Percentiles rank a stretch among this genome's conserved stretches.
Conservation (phyloP, 2,797 vertebrate species). For the Threskiornis aethiopicus region DNA sequence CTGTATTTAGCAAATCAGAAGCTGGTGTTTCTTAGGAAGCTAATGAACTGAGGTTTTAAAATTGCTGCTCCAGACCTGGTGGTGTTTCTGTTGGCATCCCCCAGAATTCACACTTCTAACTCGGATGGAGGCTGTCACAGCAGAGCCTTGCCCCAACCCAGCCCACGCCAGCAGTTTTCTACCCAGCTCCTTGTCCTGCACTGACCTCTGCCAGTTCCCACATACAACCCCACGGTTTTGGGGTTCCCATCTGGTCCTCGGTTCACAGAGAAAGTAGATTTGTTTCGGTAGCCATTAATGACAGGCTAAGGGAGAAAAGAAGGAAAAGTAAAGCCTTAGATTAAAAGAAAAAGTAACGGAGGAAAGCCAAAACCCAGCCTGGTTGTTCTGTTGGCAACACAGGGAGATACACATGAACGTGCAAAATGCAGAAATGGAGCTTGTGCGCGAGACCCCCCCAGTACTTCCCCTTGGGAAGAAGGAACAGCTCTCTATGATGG, state of each 20-base stretch:
- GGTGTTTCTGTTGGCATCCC: not conserved
- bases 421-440: not conserved
- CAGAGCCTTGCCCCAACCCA: not conserved
- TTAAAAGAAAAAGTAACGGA: not conserved
- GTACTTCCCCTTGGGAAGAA: not conserved
- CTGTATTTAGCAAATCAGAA: not conserved
- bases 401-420: not conserved
- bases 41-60: not conserved
- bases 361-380: not conserved
- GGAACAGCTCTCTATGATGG: not conserved
- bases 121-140: not conserved
- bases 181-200: not conserved
- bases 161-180: not conserved
- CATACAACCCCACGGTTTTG: slow-evolving; percentile 85
- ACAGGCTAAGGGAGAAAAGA: slow-evolving; percentile 62
- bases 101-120: not conserved
- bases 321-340: not conserved
- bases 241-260: slow-evolving; percentile 83
- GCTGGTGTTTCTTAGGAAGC: not conserved
- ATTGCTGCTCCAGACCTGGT: not conserved
- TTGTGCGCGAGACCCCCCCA: not conserved
- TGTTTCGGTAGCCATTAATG: slow-evolving; percentile 83
- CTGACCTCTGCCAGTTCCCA: slow-evolving; percentile 77
- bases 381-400: not conserved
- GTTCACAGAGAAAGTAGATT: slow-evolving; percentile 90